Base-by-base conservation (phyloP, 92 coral and sea anemone species). In the Epizoanthus illoricatus region DNA sequence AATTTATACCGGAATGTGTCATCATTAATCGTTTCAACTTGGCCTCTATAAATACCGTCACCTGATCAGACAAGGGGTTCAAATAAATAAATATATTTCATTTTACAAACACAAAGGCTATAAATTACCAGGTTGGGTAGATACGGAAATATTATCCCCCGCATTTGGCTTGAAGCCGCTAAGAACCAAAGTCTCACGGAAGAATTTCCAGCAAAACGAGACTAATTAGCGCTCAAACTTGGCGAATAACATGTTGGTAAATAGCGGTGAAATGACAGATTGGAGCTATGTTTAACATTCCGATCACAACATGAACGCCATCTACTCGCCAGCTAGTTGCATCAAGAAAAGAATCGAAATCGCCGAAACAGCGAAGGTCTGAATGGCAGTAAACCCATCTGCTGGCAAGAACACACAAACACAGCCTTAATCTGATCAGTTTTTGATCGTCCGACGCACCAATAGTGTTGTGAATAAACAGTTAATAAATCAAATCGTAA, bases 71-170 rank as follows among this genome's bases (percentile, higher is more conserved):
- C 71, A 62, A 28, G 36, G 69, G 39, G 36, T 78, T 61, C 52
- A 28, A 63, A 55, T 15, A 78, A 78, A 42, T 78, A 64, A 9
- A 47, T 23, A 19, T 45, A 62, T 78, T 62, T 62, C 82, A 78
- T 21, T 78, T 63, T 19, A 56, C 43, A 62, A 78, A 78, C 33
- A 78, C 56, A 78, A 16, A 42, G 82, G 82, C 23, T 78, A n/a
- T 61, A 42, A 61, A n/a, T 78, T 43, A 64, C 61, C 33, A 4
- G 13, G 58, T 5, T 20, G 54, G 76, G 4, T 60, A 21, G 41
- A 11, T 57, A 11, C 47, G 82, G 59, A 45, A 41, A 61, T 78
- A 62, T 62, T 39, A 43, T 61, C 40, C 60, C 71, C 45, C 56
- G 56, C 16, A 52, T 52, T 52, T 7, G 56, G 56, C 56, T 3